A percentile compares a stretch with the other conserved stretches of the same genome.
Evolutionary conservation across 2,113 vertebrate species (phyloP).

Genomic region (Dissostichus mawsoni): DNA sequence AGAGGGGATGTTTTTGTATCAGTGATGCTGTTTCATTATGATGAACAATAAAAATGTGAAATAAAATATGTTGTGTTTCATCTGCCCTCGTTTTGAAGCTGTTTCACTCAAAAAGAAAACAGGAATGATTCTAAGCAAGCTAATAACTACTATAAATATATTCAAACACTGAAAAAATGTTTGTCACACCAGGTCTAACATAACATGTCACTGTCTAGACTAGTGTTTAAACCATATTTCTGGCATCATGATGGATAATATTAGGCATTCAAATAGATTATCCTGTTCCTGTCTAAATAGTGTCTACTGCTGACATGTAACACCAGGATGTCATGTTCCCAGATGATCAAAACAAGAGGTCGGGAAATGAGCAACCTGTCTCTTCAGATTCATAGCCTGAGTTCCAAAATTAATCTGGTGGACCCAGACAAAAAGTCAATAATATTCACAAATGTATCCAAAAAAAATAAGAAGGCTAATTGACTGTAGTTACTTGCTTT

Average conservation of each 20-base stretch:
- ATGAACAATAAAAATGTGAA: slow-evolving; percentile 84
- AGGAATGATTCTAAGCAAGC: not conserved
- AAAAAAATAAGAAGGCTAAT: no score
- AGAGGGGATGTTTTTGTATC: slow-evolving; percentile 79
- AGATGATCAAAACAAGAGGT: slow-evolving; percentile 20
- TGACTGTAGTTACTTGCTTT: not conserved
- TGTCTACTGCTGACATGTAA: slow-evolving; percentile 65
- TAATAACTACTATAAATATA: not conserved
- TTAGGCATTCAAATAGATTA: slow-evolving; percentile 31
- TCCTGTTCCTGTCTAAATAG: slow-evolving; percentile 42
- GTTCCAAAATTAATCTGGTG: not conserved
- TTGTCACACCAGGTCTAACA: slow-evolving; percentile 15
- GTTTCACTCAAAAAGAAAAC: not conserved
- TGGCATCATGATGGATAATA: slow-evolving; percentile 40
- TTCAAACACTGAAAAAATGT: slow-evolving; percentile 7
- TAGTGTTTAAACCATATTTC: slow-evolving; percentile 31
- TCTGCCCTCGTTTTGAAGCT: not conserved
- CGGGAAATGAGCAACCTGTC: slow-evolving; percentile 21
- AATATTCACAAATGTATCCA: no score
- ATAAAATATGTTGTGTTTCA: not conserved
- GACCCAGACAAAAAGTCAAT: no score
- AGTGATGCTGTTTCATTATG: slow-evolving; percentile 78
- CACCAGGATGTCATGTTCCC: slow-evolving; percentile 60
- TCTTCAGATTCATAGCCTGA: not conserved
- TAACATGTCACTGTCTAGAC: slow-evolving; percentile 19